phyloP scores from a whole-genome alignment of 1,140 invertebrate genomes.

The Cepaea nemoralis region DNA sequence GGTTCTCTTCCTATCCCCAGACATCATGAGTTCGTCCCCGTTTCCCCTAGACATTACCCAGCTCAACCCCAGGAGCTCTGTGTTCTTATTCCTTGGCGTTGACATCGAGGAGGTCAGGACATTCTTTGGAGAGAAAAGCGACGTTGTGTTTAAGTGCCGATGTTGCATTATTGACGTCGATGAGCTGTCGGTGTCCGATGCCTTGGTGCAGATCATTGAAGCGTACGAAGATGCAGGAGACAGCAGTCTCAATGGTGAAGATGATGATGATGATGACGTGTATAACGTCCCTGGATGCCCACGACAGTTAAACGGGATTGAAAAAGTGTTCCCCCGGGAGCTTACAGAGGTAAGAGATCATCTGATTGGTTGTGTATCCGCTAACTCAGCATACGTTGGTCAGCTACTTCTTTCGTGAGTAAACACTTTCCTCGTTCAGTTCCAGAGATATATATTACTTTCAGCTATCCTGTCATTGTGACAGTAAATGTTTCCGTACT shows the following conservation, averaged over 20 bases:
- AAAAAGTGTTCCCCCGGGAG: background rate
- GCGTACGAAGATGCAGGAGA: background rate
- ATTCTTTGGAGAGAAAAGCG: conserved; percentile 4
- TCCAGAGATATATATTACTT: too few relatives aligned
- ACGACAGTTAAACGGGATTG: background rate
- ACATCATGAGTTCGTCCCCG: background rate
- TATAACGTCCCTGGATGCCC: background rate
- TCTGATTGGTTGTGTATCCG: background rate
- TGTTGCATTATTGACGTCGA: background rate
- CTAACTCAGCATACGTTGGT: too few relatives aligned
- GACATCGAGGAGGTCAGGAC: conserved; percentile 2
- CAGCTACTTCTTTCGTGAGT: too few relatives aligned
- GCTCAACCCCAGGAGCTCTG: background rate
- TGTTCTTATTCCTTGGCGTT: conserved; percentile 18
- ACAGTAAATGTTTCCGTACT: too few relatives aligned
- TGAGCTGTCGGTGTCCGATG: background rate
- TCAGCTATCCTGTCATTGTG: too few relatives aligned
- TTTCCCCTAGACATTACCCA: background rate
- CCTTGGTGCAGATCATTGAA: conserved; percentile 11
- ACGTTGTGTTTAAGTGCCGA: background rate
- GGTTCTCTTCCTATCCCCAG: conserved; percentile 6
- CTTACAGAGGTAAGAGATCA: conserved; percentile 7
- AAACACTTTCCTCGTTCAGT: too few relatives aligned
- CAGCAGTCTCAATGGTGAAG: background rate
- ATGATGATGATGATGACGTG: conserved; percentile 12